phyloP scores from a whole-genome alignment of 2,888 invertebrate genomes.

The Selenia dentaria region DNA sequence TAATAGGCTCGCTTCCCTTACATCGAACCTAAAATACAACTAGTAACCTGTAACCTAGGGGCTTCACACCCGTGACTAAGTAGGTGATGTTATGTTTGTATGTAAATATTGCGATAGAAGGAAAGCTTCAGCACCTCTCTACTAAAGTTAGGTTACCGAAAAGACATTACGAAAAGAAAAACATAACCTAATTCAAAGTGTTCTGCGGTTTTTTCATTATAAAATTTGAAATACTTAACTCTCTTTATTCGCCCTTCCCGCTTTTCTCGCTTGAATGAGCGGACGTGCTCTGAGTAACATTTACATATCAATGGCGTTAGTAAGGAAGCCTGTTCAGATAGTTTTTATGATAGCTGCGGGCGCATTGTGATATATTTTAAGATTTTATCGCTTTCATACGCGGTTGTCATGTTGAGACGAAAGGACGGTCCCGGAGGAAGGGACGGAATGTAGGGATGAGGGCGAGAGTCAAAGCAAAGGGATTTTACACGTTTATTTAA shows the following conservation, averaged over 20 bases:
- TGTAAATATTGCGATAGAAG: no score
- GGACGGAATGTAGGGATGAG: slow-evolving; percentile 6
- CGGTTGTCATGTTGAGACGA: slow-evolving; percentile 10
- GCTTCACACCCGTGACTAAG: no score
- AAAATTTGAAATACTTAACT: neutral
- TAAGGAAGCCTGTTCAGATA: slow-evolving; percentile 4
- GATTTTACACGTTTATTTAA: slow-evolving; percentile 2
- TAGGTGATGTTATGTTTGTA: no score
- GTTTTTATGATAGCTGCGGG: slow-evolving; percentile 6
- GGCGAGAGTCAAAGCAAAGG: neutral
- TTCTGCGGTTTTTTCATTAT: no score
- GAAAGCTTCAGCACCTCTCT: no score
- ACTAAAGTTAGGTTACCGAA: no score
- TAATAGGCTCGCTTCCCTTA: no score
- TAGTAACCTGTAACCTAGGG: no score
- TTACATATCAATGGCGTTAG: slow-evolving; percentile 10
- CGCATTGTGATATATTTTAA: slow-evolving; percentile 7
- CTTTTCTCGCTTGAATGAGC: slow-evolving; percentile 8
- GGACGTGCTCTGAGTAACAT: neutral
- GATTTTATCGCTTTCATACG: slow-evolving; percentile 11
- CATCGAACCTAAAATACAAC: no score
- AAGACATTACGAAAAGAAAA: no score
- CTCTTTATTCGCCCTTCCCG: neutral
- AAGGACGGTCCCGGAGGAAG: slow-evolving; percentile 3
- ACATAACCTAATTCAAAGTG: no score